phyloP scores from a whole-genome alignment of 1,140 invertebrate genomes.

The Cotesia typhae region DNA sequence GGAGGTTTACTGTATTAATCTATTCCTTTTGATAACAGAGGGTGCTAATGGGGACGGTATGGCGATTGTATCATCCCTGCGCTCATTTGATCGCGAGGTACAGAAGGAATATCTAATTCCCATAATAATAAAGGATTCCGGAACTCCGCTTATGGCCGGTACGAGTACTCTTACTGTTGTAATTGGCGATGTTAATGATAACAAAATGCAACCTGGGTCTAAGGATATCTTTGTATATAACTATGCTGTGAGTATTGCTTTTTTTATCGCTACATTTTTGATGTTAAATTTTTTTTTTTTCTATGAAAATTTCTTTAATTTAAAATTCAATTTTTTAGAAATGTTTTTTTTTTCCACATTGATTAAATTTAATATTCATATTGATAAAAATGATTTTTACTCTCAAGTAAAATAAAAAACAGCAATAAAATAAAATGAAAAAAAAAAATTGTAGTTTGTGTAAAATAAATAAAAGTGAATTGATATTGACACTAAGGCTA shows the following conservation, averaged over 20 bases:
- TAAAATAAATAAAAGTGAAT: not conserved
- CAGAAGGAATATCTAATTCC: constrained; percentile 95
- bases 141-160: constrained; percentile 89
- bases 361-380: too few species aligned
- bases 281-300: not conserved
- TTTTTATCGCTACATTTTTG: not conserved
- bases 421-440: not conserved
- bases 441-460: not conserved
- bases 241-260: constrained; percentile 72
- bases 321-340: not conserved
- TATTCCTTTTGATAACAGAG: constrained; percentile 66
- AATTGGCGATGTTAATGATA: constrained; percentile 96
- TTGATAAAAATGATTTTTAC: too few species aligned
- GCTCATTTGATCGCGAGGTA: constrained; percentile 93
- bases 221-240: constrained; percentile 98
- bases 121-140: constrained; percentile 92
- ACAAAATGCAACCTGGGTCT: constrained; percentile 94
- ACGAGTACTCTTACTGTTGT: constrained; percentile 94
- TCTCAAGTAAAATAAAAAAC: too few species aligned
- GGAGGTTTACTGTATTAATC: constrained; percentile 7
- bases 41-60: constrained; percentile 95
- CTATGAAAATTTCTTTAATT: not conserved
- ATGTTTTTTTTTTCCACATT: too few species aligned
- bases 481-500: too few species aligned
- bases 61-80: constrained; percentile 89